Evolutionary conservation across 1,140 invertebrate species (phyloP).

Genomic region (Chionoecetes opilio): DNA sequence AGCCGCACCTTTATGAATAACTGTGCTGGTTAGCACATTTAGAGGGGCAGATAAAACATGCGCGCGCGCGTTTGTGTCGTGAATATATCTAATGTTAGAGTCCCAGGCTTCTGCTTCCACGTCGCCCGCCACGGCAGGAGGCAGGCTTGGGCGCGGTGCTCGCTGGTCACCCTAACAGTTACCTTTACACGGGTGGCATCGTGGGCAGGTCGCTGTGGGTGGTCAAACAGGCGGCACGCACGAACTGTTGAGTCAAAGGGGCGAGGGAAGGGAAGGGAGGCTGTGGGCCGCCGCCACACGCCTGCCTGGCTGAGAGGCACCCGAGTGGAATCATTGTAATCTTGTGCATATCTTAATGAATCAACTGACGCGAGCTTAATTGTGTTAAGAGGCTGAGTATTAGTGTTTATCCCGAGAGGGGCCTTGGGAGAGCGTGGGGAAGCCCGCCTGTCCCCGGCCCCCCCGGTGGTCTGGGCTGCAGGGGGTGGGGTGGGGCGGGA

Average conservation of each 20-base stretch:
- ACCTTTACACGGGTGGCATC: background rate
- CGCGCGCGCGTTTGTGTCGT: too few species aligned
- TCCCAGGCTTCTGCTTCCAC: too few species aligned
- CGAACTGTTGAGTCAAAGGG: background rate
- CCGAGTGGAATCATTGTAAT: background rate
- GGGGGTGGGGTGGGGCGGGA: background rate
- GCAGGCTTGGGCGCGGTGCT: too few species aligned
- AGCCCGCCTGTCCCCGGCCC: background rate
- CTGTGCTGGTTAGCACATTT: background rate
- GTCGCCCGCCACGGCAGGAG: too few species aligned
- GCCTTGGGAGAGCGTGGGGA: background rate
- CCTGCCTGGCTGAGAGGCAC: background rate
- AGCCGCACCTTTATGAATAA: background rate
- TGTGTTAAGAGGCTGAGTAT: background rate
- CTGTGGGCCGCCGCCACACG: background rate
- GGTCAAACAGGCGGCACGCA: background rate
- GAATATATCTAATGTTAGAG: too few species aligned
- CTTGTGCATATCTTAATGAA: background rate
- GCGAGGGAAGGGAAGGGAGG: background rate
- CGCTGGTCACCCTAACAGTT: background rate
- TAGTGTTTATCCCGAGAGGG: background rate
- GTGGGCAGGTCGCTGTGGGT: slow-evolving; percentile 10
- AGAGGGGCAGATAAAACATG: too few species aligned
- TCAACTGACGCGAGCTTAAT: background rate
- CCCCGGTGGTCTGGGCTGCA: background rate